These are phyloP conservation scores for Drosophila persimilis DNA, from an alignment of 1,140 invertebrate species.

Conservation along the genomic window DNA sequence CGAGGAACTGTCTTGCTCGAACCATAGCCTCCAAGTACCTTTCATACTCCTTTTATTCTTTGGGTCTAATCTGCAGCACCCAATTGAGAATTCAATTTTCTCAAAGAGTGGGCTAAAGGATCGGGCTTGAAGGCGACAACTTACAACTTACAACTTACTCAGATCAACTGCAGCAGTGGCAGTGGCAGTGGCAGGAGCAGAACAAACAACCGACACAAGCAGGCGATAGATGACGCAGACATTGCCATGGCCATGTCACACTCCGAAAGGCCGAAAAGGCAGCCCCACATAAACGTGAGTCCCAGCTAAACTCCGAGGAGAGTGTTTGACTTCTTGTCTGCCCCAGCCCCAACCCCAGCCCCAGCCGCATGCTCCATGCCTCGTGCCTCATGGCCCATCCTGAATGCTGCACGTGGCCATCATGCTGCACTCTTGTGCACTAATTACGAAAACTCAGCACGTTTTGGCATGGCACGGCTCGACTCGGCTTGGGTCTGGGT, in stretches of 20 bases:
- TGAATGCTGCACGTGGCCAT: slow-evolving; percentile 56
- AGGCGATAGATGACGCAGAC: slow-evolving; percentile 40
- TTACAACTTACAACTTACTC: slow-evolving; percentile 66
- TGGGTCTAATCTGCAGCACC: not conserved
- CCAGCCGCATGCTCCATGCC: not conserved
- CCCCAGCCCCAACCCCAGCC: too few species aligned
- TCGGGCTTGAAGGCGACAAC: slow-evolving; percentile 66
- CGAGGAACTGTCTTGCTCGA: too few species aligned
- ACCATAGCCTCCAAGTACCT: too few species aligned
- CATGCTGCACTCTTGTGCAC: slow-evolving; percentile 71
- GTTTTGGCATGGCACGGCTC: slow-evolving; percentile 66
- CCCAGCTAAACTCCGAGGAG: slow-evolving; percentile 6
- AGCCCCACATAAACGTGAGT: slow-evolving; percentile 56
- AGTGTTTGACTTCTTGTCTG: slow-evolving; percentile 14
- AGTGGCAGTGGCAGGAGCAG: slow-evolving; percentile 9
- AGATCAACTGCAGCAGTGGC: slow-evolving; percentile 48
- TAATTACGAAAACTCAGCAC: slow-evolving; percentile 80
- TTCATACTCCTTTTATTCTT: not conserved
- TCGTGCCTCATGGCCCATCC: not conserved
- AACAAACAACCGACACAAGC: slow-evolving; percentile 12
- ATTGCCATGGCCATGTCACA: slow-evolving; percentile 61
- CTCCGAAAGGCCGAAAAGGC: slow-evolving; percentile 72
- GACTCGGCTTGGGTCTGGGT: slow-evolving; percentile 10
- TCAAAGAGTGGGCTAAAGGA: not conserved
- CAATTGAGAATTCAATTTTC: slow-evolving; percentile 20